These are phyloP conservation scores for Anarhynchus alexandrinus DNA, from an alignment of 2,113 vertebrate genomes.

Conservation along the genomic window DNA sequence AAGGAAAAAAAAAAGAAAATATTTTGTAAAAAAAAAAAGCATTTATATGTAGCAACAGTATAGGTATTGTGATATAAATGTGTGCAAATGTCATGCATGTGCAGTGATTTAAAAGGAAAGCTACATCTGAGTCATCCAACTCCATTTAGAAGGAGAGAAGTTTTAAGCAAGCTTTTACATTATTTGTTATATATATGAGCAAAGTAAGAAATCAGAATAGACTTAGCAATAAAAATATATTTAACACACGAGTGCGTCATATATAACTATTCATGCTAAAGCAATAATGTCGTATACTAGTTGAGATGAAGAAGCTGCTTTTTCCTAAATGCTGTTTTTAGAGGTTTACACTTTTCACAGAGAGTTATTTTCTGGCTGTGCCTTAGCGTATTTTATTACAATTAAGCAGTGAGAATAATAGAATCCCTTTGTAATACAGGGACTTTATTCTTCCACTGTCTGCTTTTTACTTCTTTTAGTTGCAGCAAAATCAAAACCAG, in stretches of 20 bases:
- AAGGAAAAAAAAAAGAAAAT: not conserved
- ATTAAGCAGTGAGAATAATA: not conserved
- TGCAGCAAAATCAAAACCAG: not conserved
- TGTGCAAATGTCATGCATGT: not conserved
- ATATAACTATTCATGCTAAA: not conserved
- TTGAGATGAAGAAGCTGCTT: not conserved
- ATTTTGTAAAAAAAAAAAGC: not conserved
- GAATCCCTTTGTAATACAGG: not conserved
- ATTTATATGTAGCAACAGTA: not conserved
- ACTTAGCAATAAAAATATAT: not conserved
- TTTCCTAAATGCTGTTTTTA: not conserved
- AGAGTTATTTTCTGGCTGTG: not conserved
- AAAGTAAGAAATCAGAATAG: not conserved
- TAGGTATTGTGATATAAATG: not conserved
- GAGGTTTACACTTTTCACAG: not conserved
- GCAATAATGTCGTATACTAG: not conserved
- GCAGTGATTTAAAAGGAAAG: not conserved
- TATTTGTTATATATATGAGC: not conserved
- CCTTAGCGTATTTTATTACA: not conserved
- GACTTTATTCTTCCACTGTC: not conserved
- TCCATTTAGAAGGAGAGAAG: not conserved
- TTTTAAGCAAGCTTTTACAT: not conserved
- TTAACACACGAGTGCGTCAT: fast-evolving
- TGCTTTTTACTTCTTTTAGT: not conserved
- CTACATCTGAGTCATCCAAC: not conserved